These are phyloP conservation scores for Oxytorus armatus DNA, from an alignment of 2,888 invertebrate genomes.

Conservation along the genomic window DNA sequence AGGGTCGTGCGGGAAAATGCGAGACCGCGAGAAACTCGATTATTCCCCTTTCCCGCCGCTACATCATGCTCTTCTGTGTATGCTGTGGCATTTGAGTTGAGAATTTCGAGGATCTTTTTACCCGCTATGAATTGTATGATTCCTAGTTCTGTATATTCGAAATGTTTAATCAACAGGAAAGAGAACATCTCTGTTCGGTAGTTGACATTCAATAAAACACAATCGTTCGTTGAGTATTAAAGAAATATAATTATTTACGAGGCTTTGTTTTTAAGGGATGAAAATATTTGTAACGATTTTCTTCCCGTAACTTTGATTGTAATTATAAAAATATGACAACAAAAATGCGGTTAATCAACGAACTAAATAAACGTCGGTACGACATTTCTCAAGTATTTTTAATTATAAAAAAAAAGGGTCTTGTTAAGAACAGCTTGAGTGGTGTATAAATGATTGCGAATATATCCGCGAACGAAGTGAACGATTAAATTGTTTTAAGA, in stretches of 20 bases:
- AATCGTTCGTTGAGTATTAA: not conserved
- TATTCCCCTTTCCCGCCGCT: conserved; percentile 53
- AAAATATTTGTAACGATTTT: no score
- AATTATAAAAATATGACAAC: no score
- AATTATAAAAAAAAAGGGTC: no score
- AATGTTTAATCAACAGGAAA: conserved; percentile 48
- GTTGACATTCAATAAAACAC: conserved; percentile 6
- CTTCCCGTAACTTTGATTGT: no score
- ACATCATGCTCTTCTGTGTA: not conserved
- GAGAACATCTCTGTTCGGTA: conserved; percentile 35
- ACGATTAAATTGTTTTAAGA: conserved; percentile 47
- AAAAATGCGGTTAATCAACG: no score
- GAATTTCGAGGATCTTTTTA: conserved; percentile 38
- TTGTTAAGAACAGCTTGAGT: not conserved
- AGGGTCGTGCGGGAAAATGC: no score
- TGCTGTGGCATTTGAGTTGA: not conserved
- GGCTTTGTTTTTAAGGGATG: not conserved
- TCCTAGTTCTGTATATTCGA: conserved; percentile 34
- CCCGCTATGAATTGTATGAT: conserved; percentile 52
- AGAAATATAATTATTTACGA: not conserved
- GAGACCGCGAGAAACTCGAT: conserved; percentile 56
- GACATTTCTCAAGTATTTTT: no score
- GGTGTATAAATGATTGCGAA: not conserved
- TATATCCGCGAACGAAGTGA: conserved; percentile 18
- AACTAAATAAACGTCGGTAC: no score